A percentile compares a stretch with the other conserved stretches of the same genome.
These are phyloP conservation scores for Spodoptera exigua DNA, from an alignment of 2,888 invertebrate genomes.

Conservation along the genomic window DNA sequence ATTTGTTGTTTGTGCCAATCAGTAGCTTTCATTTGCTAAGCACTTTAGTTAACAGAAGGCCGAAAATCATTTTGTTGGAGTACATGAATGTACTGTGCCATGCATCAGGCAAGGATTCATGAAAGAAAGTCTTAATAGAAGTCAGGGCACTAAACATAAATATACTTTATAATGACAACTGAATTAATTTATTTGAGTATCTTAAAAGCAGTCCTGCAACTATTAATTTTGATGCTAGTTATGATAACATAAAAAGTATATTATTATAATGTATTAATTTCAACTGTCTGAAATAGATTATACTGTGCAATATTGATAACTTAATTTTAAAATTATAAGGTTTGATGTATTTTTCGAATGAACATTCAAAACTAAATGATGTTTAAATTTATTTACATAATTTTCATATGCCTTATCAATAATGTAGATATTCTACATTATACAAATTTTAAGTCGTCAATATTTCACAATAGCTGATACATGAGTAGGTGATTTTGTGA, in stretches of 20 bases:
- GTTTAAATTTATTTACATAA: too few relatives aligned
- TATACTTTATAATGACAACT: constrained; percentile 15
- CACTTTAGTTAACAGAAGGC: constrained; percentile 4
- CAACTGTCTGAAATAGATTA: too few relatives aligned
- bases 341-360: too few relatives aligned
- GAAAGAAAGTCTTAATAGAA: constrained; percentile 2
- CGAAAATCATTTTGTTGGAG: background rate
- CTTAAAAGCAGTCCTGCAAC: too few relatives aligned
- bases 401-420: too few relatives aligned
- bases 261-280: too few relatives aligned
- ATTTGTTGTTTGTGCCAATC: background rate
- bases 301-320: too few relatives aligned
- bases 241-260: too few relatives aligned
- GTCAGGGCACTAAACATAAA: constrained; percentile 10
- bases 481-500: constrained; percentile 7
- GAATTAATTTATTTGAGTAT: too few relatives aligned
- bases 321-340: too few relatives aligned
- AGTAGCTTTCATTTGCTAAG: background rate
- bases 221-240: too few relatives aligned
- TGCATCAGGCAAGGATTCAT: background rate
- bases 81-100: constrained; percentile 8
- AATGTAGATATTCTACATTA: constrained; percentile 3
- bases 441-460: constrained; percentile 3
- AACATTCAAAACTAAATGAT: too few relatives aligned
- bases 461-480: constrained; percentile 6